Evolutionary conservation across 2,113 vertebrate genomes (phyloP), one percentile per base, ranked within the genome.

Genomic region (Anolis sagrei): DNA sequence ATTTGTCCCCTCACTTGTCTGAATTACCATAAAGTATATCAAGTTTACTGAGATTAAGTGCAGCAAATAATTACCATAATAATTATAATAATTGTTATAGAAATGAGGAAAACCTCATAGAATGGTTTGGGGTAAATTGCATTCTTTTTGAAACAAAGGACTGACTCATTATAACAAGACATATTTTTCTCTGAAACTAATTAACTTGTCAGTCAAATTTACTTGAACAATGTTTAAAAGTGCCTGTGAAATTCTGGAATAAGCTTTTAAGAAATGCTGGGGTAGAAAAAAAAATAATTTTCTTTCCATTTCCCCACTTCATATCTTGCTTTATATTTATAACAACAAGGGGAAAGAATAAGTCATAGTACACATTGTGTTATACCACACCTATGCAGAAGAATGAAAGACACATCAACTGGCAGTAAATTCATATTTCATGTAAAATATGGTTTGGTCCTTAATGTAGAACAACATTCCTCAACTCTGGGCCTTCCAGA

Each of bases 1-100:
- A 76, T 90, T 34, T 90, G 82, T 68, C 79, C 89, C 39, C 5
- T 74, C 70, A 88, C 49, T 88, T 91, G 32, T 81, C 58, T 81
- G 19, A 13, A 51, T 82, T 93, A 66, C 70, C 54, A 39, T 84
- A 85, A 3, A 86, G 27, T 6, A 62, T 81, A 90, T 58, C 88
- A 92, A 87, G 51, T 91, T 92, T 23, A 77, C 77, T 16, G 32
- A 85, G 84, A 84, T 76, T 92, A 90, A 86, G 68, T 70, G 44
- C 29, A 81, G 61, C 8, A 91, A 93, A 93, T 83, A 90, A 89
- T 93, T 90, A 90, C 87, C 61, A 39, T 89, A 90, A 91, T 86
- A 89, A 93, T 94, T 27, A 84, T 16, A 84, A 90, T 82, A 91
- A 92, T 93, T 91, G 90, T 91, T 86, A 84, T 88, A 88, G 69